Evolutionary conservation across 2,888 invertebrate species (phyloP).

Genomic region (Sarcophaga variegata): DNA sequence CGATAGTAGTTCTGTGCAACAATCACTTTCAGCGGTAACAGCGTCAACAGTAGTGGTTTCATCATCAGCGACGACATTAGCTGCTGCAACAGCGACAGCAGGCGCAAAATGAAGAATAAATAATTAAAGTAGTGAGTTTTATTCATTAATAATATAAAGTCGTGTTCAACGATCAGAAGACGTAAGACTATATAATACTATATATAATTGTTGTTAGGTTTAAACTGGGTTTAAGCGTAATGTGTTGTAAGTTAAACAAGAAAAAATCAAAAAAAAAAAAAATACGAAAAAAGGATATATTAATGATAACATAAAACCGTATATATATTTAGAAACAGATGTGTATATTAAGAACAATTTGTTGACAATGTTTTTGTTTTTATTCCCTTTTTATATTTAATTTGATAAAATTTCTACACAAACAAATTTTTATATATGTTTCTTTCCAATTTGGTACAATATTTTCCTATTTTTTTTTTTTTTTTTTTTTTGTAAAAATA

Average conservation of each 20-base stretch:
- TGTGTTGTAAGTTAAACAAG: constrained; percentile 58
- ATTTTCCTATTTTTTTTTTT: constrained; percentile 43
- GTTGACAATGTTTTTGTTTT: constrained; percentile 66
- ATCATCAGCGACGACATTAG: constrained; percentile 70
- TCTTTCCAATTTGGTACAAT: constrained; percentile 47
- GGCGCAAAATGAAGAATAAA: constrained; percentile 61
- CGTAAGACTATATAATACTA: constrained; percentile 64
- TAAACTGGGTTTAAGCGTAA: constrained; percentile 68
- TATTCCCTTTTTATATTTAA: constrained; percentile 33
- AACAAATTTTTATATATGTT: background rate
- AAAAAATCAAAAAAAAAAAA: constrained; percentile 25
- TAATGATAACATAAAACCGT: background rate
- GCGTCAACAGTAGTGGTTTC: constrained; percentile 70
- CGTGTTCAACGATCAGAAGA: constrained; percentile 67
- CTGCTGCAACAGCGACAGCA: constrained; percentile 67
- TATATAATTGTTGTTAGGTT: constrained; percentile 66
- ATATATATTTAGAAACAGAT: constrained; percentile 52
- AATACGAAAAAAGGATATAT: constrained; percentile 28
- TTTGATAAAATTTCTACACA: constrained; percentile 36
- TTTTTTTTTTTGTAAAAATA: constrained; percentile 37
- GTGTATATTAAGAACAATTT: constrained; percentile 61
- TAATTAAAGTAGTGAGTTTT: constrained; percentile 60
- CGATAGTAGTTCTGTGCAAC: constrained; percentile 59
- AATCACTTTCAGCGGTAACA: constrained; percentile 70
- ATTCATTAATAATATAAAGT: constrained; percentile 38